A percentile compares a stretch with the other conserved stretches of the same genome.
These are phyloP conservation scores for Melanerpes formicivorus DNA, from an alignment of 2,113 vertebrate genomes.

Conservation along the genomic window DNA sequence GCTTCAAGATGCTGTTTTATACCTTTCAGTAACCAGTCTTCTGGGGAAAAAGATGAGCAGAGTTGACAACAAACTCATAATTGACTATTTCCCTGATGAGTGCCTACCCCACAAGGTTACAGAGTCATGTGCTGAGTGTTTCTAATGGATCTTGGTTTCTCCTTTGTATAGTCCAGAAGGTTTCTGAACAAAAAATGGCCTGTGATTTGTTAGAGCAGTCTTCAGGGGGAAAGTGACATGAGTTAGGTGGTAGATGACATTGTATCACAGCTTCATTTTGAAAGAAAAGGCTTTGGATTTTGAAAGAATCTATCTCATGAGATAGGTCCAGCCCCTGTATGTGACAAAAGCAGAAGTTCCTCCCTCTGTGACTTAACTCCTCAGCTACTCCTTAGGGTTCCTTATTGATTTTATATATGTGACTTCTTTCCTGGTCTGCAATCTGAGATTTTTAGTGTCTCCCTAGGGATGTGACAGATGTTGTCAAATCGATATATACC, in stretches of 20 bases:
- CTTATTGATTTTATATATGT: not conserved
- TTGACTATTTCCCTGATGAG: not conserved
- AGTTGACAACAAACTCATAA: not conserved
- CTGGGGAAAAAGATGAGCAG: not conserved
- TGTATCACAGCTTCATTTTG: not conserved
- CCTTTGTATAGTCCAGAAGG: not conserved
- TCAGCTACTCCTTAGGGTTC: not conserved
- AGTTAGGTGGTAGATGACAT: not conserved
- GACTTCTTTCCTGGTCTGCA: not conserved
- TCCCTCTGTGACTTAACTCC: not conserved
- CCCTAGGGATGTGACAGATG: not conserved
- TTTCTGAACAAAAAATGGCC: not conserved
- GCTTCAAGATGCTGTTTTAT: not conserved
- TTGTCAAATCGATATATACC: not conserved
- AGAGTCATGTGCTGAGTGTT: not conserved
- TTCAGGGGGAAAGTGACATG: not conserved
- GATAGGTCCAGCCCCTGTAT: not conserved
- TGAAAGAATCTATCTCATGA: not conserved
- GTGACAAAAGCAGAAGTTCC: not conserved
- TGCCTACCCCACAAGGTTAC: not conserved
- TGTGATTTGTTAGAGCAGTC: not conserved
- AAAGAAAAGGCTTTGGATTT: not conserved
- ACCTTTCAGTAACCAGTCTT: slow-evolving; percentile 2
- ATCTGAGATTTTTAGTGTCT: not conserved
- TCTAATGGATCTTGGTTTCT: slow-evolving; percentile 9